Base-by-base conservation (phyloP, 1,140 invertebrate species). In the Thalassaphorura encarpata region DNA sequence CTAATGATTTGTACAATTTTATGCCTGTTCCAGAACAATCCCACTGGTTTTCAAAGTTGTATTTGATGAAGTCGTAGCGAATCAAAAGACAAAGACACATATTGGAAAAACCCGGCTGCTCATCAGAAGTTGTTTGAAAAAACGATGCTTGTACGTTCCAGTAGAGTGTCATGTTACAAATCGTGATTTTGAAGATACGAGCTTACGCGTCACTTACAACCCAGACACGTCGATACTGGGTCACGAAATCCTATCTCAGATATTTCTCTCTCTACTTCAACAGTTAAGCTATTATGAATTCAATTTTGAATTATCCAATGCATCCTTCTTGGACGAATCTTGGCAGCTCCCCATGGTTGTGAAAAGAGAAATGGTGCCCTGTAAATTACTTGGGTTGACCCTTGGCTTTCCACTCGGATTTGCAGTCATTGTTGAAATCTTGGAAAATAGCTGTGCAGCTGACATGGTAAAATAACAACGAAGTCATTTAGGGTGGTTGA, bases 331-430 rank as follows among this genome's bases (percentile, higher is more conserved):
- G 40, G 63, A 64, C 41, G 63, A 64, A 46, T 59, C 56, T 15
- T 64, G 63, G 63, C 63, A 64, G 54, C 45, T 64, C 27, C 55
- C 58, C 0, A 43, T 24, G 16, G 4, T 54, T n/a, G 39, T 64
- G 6, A 60, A 56, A 51, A 52, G 41, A 19, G 63, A 64, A 19
- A 48, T 64, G n/a, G 63, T 64, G n/a, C 63, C 63, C 1, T 61
- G 56, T 31, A 33, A 54, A 11, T 47, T 31, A 46, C 42, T 64
- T 16, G 63, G 63, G 18, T 26, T 64, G 3, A 64, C 63, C 2
- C 41, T 64, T 13, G 62, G 62, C 1, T 64, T 61, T 47, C 63
- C 63, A 8, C n/a, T 64, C 6, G 63, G 63, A 50, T 64, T 56
- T 54, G 39, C 63, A 4, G 56, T 64, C 15, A 57, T 64, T 29